A percentile compares a stretch with the other conserved stretches of the same genome.
Evolutionary conservation across 1,140 invertebrate genomes (phyloP).

Genomic region (Subanguina moxae): DNA sequence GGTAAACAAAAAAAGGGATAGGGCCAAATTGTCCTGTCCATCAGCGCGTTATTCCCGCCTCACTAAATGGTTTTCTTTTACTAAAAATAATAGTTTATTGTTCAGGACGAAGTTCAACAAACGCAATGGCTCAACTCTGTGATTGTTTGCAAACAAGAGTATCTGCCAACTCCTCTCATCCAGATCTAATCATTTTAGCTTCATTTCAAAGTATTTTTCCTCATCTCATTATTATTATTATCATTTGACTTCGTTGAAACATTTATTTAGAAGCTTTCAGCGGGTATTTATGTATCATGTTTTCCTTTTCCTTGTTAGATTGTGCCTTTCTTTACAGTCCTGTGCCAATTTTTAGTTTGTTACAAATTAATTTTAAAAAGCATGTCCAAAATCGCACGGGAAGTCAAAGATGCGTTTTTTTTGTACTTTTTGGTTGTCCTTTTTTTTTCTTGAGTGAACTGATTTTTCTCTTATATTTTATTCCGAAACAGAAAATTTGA

Average conservation of each 20-base stretch:
- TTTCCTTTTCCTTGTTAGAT: background rate
- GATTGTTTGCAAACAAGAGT: slow-evolving; percentile 31
- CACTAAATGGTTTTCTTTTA: no score
- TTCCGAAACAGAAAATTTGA: no score
- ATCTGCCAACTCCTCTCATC: slow-evolving; percentile 30
- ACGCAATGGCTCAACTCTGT: slow-evolving; percentile 32
- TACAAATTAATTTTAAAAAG: no score
- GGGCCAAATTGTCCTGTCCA: background rate
- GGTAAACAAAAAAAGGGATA: background rate
- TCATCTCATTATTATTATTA: background rate
- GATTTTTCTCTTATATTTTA: no score
- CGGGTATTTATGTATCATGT: slow-evolving; percentile 7
- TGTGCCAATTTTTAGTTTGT: no score
- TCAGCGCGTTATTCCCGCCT: no score
- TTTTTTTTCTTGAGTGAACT: no score
- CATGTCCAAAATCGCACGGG: no score
- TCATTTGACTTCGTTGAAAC: background rate
- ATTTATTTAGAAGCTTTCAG: no score
- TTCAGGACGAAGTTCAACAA: slow-evolving; percentile 30
- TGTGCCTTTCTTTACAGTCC: background rate
- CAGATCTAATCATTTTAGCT: slow-evolving; percentile 28
- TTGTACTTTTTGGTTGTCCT: no score
- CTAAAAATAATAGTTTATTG: no score
- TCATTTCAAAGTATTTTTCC: background rate
- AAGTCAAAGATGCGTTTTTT: no score